Evolutionary conservation across 2,113 vertebrate genomes (phyloP).

Genomic region (Phoxinus phoxinus): DNA sequence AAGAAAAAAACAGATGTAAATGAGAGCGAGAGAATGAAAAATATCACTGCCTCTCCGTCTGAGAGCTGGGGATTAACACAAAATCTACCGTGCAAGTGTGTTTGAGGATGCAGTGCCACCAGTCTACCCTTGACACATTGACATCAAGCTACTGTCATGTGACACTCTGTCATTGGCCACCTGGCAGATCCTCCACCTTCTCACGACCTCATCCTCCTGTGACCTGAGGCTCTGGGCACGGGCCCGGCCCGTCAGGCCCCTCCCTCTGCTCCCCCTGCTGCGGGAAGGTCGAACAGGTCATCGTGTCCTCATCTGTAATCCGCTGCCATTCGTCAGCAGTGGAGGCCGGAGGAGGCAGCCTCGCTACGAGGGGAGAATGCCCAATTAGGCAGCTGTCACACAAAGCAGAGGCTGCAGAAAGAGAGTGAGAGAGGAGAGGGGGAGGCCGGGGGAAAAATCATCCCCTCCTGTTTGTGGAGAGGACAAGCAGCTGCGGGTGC

Average conservation of each 20-base stretch:
- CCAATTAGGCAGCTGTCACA: slow-evolving; percentile 96
- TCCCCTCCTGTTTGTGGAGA: slow-evolving; percentile 83
- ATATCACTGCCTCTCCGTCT: neutral
- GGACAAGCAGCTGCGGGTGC: slow-evolving; percentile 89
- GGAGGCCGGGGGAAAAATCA: slow-evolving; percentile 11
- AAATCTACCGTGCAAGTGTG: neutral
- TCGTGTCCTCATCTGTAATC: slow-evolving; percentile 92
- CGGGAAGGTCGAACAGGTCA: slow-evolving; percentile 89
- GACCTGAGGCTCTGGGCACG: slow-evolving; percentile 82
- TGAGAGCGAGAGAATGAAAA: slow-evolving; percentile 23
- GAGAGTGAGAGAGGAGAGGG: slow-evolving; percentile 27
- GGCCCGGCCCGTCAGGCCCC: slow-evolving; percentile 16
- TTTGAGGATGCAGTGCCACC: slow-evolving; percentile 64
- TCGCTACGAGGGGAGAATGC: slow-evolving; percentile 89
- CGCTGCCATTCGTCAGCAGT: slow-evolving; percentile 89
- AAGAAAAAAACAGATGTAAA: slow-evolving; percentile 35
- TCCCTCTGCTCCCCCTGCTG: slow-evolving; percentile 66
- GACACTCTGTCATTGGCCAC: slow-evolving; percentile 88
- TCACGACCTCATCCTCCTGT: slow-evolving; percentile 88
- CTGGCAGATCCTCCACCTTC: slow-evolving; percentile 77
- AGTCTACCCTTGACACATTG: slow-evolving; percentile 85
- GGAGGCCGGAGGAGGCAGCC: slow-evolving; percentile 84
- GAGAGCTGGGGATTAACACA: slow-evolving; percentile 63
- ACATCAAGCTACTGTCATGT: slow-evolving; percentile 86
- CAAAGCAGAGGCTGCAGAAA: slow-evolving; percentile 87